phyloP scores from a whole-genome alignment of 1,140 invertebrate species.

The Mactra quadrangularis region DNA sequence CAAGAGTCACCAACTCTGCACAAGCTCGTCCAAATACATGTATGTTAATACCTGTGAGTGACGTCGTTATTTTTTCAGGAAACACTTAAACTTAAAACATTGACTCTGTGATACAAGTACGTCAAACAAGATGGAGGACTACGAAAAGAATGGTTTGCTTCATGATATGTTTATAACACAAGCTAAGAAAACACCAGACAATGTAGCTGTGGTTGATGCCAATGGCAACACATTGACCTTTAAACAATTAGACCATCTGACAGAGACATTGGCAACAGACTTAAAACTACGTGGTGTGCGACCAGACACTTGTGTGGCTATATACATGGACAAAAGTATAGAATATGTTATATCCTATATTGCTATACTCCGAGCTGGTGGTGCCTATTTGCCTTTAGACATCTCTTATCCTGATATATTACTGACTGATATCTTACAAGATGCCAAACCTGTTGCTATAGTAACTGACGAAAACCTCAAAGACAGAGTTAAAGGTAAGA shows the following conservation, averaged over 20 bases:
- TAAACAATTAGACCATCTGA: constrained; percentile 72
- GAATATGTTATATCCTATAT: constrained; percentile 84
- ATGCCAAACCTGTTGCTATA: constrained; percentile 81
- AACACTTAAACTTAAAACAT: too few species aligned
- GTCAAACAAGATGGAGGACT: constrained; percentile 64
- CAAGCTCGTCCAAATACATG: too few species aligned
- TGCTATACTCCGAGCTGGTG: constrained; percentile 85
- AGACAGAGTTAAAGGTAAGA: constrained; percentile 69
- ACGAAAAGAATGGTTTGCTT: constrained; percentile 73
- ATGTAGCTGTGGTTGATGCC: constrained; percentile 73
- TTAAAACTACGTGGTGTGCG: constrained; percentile 71
- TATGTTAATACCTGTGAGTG: too few species aligned
- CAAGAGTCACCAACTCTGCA: too few species aligned
- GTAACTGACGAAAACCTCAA: constrained; percentile 75
- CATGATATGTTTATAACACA: constrained; percentile 79
- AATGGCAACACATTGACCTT: constrained; percentile 72
- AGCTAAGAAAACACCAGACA: constrained; percentile 73
- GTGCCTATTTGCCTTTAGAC: constrained; percentile 84
- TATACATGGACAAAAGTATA: constrained; percentile 83
- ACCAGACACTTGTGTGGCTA: constrained; percentile 81
- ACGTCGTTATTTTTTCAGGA: too few species aligned
- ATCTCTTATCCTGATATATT: constrained; percentile 84
- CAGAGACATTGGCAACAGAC: constrained; percentile 72
- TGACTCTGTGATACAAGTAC: background rate
- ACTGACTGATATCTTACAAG: constrained; percentile 81